These are phyloP conservation scores for Tympanoctomys barrerae DNA, from an alignment of 2,797 vertebrate species.

Conservation along the genomic window DNA sequence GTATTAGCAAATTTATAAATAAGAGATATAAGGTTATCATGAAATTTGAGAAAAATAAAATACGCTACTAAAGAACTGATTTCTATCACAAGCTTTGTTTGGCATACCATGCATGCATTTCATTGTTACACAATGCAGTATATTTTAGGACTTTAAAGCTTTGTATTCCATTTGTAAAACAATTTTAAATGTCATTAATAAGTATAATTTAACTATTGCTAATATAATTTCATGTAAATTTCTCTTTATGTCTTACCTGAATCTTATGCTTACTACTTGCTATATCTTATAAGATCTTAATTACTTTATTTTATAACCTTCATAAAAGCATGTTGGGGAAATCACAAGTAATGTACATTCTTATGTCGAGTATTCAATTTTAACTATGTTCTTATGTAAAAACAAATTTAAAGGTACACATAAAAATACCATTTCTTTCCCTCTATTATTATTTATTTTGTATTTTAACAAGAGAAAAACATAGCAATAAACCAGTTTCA, in stretches of 20 bases:
- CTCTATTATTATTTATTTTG: no score
- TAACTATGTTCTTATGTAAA: neutral
- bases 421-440: neutral
- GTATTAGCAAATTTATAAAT: neutral
- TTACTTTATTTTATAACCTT: neutral
- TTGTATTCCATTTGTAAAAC: neutral
- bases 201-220: neutral
- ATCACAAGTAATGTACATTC: neutral
- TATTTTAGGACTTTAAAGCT: neutral
- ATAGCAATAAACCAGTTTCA: no score
- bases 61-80: neutral
- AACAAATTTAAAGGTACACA: neutral
- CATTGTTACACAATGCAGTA: neutral
- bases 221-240: neutral
- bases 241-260: neutral
- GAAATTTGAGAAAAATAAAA: neutral
- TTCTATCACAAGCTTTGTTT: neutral
- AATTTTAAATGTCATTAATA: neutral
- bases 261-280: neutral
- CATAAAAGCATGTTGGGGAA: neutral
- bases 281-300: neutral
- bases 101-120: neutral
- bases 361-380: neutral
- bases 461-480: no score
- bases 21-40: neutral